phyloP scores from a whole-genome alignment of 2,113 vertebrate genomes.

The Nycticebus coucang region DNA sequence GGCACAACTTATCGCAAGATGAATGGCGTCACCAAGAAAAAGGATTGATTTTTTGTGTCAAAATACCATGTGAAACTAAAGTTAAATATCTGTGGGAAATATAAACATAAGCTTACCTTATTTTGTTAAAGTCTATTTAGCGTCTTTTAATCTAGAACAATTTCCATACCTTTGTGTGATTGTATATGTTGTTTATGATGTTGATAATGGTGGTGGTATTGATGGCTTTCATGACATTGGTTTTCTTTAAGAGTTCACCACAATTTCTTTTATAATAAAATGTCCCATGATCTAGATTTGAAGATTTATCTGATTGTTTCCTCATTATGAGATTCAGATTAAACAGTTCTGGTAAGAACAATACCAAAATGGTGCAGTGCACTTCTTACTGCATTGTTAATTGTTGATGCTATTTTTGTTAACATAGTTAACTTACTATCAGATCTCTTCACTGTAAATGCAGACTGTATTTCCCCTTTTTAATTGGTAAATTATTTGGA shows the following conservation, averaged over 20 bases:
- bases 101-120: neutral
- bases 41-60: neutral
- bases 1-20: neutral
- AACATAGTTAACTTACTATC: neutral
- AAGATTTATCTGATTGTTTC: neutral
- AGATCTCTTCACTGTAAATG: neutral
- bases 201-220: neutral
- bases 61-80: neutral
- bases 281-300: neutral
- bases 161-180: too few species aligned
- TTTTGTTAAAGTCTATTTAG: too few species aligned
- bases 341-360: neutral
- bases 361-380: neutral
- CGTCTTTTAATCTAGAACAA: too few species aligned
- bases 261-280: neutral
- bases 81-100: neutral
- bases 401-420: neutral
- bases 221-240: neutral
- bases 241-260: neutral
- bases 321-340: neutral
- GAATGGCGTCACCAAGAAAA: neutral
- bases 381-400: neutral
- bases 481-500: neutral
- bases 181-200: too few species aligned
- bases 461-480: neutral